Conservation (phyloP, 2,797 vertebrate species). For the Microhierax caerulescens region DNA sequence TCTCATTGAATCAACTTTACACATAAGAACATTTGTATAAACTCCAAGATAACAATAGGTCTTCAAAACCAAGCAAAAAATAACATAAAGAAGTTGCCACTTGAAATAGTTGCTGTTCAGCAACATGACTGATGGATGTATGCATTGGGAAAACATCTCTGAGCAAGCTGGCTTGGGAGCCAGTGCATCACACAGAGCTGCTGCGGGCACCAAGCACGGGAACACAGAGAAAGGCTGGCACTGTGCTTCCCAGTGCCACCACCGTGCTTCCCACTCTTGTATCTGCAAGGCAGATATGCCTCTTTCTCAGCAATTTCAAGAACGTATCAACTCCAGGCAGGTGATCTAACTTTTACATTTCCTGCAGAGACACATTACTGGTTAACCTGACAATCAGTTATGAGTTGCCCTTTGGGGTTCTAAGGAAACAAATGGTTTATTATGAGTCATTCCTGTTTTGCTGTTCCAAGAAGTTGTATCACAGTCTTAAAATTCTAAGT, state of each 20-base stretch:
- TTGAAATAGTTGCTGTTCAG: not conserved
- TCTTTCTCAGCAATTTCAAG: not conserved
- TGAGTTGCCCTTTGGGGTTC: not conserved
- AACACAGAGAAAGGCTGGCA: not conserved
- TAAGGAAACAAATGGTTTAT: not conserved
- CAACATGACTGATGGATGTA: not conserved
- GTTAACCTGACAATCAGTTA: not conserved
- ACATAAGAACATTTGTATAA: not conserved
- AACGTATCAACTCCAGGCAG: not conserved
- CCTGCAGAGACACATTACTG: not conserved
- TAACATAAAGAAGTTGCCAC: not conserved
- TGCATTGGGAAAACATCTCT: not conserved
- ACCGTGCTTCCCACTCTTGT: not conserved
- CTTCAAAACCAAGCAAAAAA: not conserved
- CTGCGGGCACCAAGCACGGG: not conserved
- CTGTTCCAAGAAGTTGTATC: not conserved
- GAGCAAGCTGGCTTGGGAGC: not conserved
- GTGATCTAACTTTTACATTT: not conserved
- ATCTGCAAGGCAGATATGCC: not conserved
- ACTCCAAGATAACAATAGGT: fast-evolving
- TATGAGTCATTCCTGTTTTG: not conserved
- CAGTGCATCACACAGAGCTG: not conserved
- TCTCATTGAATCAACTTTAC: not conserved
- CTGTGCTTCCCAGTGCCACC: not conserved
- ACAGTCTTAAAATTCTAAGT: not conserved